A percentile compares a stretch with the other conserved stretches of the same genome.
These are phyloP conservation scores for Anastatus disparis DNA, from an alignment of 1,140 invertebrate species.

Conservation along the genomic window DNA sequence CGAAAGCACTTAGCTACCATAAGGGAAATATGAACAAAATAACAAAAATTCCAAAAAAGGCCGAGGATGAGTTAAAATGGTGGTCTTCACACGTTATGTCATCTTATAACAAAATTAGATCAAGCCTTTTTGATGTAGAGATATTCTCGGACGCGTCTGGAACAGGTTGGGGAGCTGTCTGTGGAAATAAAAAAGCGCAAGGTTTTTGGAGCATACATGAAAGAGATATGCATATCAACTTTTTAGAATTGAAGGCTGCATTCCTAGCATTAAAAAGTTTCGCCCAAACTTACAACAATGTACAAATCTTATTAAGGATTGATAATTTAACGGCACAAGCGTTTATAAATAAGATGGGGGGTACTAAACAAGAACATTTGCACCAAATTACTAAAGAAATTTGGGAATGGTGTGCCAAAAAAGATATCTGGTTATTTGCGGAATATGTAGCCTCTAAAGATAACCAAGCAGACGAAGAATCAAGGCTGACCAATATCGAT, in stretches of 20 bases:
- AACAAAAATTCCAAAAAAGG: neutral
- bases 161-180: slow-evolving; percentile 57
- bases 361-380: slow-evolving; percentile 40
- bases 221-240: slow-evolving; percentile 43
- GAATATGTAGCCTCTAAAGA: slow-evolving; percentile 47
- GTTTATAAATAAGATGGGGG: too few species aligned
- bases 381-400: slow-evolving; percentile 37
- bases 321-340: too few species aligned
- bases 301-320: too few species aligned
- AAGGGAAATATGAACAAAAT: slow-evolving; percentile 27
- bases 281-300: too few species aligned
- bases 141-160: slow-evolving; percentile 57
- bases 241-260: too few species aligned
- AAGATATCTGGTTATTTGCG: slow-evolving; percentile 43
- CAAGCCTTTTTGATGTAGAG: slow-evolving; percentile 45
- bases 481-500: slow-evolving; percentile 26
- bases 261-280: too few species aligned
- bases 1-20: slow-evolving; percentile 32
- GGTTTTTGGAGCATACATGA: slow-evolving; percentile 50
- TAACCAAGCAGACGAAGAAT: slow-evolving; percentile 44
- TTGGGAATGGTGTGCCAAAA: slow-evolving; percentile 48
- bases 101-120: slow-evolving; percentile 29
- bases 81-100: slow-evolving; percentile 19
- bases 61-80: slow-evolving; percentile 30
- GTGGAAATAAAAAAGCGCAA: slow-evolving; percentile 34